Conservation (phyloP, 1,140 invertebrate species). For the Samia ricini region DNA sequence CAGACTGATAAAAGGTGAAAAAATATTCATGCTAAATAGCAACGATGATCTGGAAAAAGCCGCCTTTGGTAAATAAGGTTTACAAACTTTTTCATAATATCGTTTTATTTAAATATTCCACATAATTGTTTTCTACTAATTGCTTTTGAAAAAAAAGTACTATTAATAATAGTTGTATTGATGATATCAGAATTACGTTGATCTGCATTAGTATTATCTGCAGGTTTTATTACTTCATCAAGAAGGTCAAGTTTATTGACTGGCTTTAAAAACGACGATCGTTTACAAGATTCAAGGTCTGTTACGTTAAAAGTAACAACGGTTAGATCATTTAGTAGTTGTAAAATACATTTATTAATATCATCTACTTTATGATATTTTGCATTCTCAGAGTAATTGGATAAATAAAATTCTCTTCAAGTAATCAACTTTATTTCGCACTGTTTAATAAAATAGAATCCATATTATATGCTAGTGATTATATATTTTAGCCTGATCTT, state of each 20-base stretch:
- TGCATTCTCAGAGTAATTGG: neutral
- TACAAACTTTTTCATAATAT: no score
- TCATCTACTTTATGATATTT: neutral
- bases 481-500: no score
- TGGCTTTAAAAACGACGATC: neutral
- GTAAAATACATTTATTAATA: neutral
- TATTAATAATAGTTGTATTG: neutral
- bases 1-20: no score
- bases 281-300: neutral
- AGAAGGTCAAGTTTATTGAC: neutral
- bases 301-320: neutral
- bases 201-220: conserved; percentile 2
- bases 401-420: neutral
- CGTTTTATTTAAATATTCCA: no score
- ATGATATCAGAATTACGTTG: conserved; percentile 10
- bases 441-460: no score
- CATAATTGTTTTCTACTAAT: no score
- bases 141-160: no score
- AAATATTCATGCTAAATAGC: no score
- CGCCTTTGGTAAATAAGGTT: no score
- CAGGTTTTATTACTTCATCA: conserved; percentile 8
- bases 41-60: no score
- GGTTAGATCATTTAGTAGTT: neutral
- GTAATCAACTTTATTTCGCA: neutral
- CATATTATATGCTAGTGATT: no score